Base-by-base conservation (phyloP, 2,113 vertebrate species). In the Pleuronectes platessa region DNA sequence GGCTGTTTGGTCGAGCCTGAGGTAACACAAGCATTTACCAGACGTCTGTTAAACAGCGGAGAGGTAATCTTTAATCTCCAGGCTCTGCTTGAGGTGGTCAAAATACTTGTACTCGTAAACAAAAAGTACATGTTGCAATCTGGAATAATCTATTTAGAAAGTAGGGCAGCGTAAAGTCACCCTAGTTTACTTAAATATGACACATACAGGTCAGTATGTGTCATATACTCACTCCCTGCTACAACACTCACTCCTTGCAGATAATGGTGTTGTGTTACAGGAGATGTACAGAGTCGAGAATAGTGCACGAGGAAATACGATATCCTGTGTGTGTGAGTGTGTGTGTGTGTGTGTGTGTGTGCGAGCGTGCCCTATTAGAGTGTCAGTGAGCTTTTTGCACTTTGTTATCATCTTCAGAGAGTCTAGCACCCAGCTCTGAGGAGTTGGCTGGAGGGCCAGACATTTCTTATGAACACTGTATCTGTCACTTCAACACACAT, bases 211-310 rank as follows among this genome's bases (percentile, higher is more conserved):
- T 70, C 59, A 63, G 37, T 81, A 24, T 24, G 24, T 24, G 24
- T 24, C 27, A 37, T 55, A 77, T 40, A 35, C 26, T 14, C 47
- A 31, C 53, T 45, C 63, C 23, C 61, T 51, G 31, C 66, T 67
- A 35, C 5, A 20, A 56, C 68, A 42, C 54, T 53, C 20, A 65
- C 24, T 62, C 35, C 26, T 24, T 42, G 31, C 60, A 73, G 64
- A 76, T 62, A 45, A 77, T 68, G 78, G 88, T 76, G 65, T 85
- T 65, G 21, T 51, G 45, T 89, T 83, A 82, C 84, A 74, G 64
- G 37, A 73, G 35, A 78, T 71, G 51, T 24, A 47, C 61, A 9
- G 47, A 69, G 17, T 55, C n/a, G 4, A 35, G 66, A 77, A 73
- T 83, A 82, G 85, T 68, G 42, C 45, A 76, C 27, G 0, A 24